Evolutionary conservation across 2,113 vertebrate species (phyloP).

Genomic region (Pituophis catenifer): DNA sequence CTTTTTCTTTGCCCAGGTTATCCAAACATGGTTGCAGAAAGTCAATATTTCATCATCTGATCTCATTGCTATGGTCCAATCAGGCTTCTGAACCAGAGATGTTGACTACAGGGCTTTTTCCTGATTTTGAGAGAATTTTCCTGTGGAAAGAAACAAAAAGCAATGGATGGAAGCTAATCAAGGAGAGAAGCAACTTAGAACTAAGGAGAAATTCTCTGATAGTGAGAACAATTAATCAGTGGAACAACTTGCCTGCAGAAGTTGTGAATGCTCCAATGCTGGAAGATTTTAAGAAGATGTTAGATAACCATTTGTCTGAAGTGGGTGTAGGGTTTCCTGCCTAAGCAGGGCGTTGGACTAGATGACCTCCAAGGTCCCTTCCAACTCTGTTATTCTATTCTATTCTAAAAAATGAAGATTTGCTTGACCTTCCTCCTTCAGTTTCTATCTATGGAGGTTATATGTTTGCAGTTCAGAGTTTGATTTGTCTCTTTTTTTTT

Average conservation of each 20-base stretch:
- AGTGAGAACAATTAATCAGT: no score
- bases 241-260: no score
- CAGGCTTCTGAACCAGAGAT: conserved; percentile 15
- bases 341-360: no score
- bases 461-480: not conserved
- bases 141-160: not conserved
- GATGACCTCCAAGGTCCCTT: no score
- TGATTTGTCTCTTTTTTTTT: not conserved
- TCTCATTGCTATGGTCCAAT: not conserved
- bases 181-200: no score
- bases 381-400: no score
- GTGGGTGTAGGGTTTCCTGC: no score
- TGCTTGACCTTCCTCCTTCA: not conserved
- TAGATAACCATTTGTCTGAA: no score
- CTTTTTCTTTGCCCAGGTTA: not conserved
- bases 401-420: not conserved
- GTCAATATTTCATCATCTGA: not conserved
- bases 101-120: not conserved
- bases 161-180: no score
- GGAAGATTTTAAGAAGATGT: no score
- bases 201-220: no score
- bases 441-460: not conserved
- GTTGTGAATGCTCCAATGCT: no score
- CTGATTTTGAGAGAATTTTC: conserved; percentile 14
- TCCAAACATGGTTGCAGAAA: not conserved